Base-by-base conservation (phyloP, 2,797 vertebrate genomes). In the Valencia hispanica region DNA sequence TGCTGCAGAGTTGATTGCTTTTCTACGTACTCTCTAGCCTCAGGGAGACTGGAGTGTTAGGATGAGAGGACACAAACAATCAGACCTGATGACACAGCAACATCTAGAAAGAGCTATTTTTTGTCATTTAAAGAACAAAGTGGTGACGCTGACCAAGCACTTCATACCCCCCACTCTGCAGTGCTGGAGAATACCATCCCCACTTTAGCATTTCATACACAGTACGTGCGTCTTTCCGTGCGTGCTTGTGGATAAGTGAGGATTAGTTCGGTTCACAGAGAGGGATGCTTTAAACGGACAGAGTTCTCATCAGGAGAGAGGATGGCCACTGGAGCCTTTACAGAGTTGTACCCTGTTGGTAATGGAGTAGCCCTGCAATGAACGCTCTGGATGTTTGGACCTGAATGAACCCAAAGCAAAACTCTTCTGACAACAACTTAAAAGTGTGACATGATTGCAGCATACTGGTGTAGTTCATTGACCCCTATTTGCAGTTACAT, bases 61-160 rank as follows among this genome's bases (percentile, higher is more conserved):
- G 71, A 84, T 75, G 81, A 89, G 80, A 83, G 78, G 71, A 84
- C 1, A 51, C 68, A 85, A 90, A 92, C 89, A 93, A 91, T 89
- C 84, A 85, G 79, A 88, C 68, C 68, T 82, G 88, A 92, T 93
- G 90, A 92, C 91, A 70, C 86, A 91, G 91, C 90, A 91, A 74
- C 86, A 87, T 87, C 78, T 51, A 79, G 70, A 87, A 86, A 85
- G 84, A 65, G 68, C 84, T 70, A 45, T 72, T 75, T 87, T 79
- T 78, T 92, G 89, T 91, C 70, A 81, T 90, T 90, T 88, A 91
- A 89, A 90, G 84, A 90, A 89, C 70, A 36, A 80, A 78, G 84
- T 73, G 77, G 75, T 82, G 81, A 86, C 14, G 81, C 89, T 89
- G 89, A 93, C 87, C 87, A 86, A 91, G 82, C 87, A 88, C 87